These are phyloP conservation scores for Bubo blakistoni DNA, from an alignment of 2,113 vertebrate genomes.

Conservation along the genomic window DNA sequence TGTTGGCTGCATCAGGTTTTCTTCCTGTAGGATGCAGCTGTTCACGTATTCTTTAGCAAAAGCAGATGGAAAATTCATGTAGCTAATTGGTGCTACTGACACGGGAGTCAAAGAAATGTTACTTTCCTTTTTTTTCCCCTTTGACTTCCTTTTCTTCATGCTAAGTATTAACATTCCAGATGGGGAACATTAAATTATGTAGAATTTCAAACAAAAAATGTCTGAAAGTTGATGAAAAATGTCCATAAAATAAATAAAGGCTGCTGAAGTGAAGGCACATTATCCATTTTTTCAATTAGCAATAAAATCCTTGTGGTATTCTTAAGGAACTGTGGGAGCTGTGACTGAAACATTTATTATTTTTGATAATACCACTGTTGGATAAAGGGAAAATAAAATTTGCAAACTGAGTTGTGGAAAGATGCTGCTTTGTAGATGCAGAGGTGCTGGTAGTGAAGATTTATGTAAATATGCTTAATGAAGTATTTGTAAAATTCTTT, in stretches of 20 bases:
- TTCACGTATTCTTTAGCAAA: conserved; percentile 21
- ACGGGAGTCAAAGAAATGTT: conserved; percentile 40
- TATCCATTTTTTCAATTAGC: conserved; percentile 70
- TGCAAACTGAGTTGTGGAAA: neutral
- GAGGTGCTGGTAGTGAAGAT: conserved; percentile 3
- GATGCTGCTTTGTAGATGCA: conserved; percentile 6
- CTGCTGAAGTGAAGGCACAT: conserved; percentile 43
- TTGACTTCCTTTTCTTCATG: conserved; percentile 32
- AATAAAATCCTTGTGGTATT: conserved; percentile 19
- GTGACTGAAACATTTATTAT: conserved; percentile 30
- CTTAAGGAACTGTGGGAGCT: conserved; percentile 43
- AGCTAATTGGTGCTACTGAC: conserved; percentile 65
- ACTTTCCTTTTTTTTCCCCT: neutral
- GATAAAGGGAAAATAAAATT: conserved; percentile 27
- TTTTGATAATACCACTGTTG: neutral
- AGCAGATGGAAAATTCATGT: conserved; percentile 57
- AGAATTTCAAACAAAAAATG: conserved; percentile 64
- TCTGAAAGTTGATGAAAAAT: conserved; percentile 61
- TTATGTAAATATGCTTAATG: conserved; percentile 47
- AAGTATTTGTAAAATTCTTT: conserved; percentile 52
- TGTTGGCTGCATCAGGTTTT: conserved; percentile 18
- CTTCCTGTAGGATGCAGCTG: conserved; percentile 63
- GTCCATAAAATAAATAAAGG: conserved; percentile 55
- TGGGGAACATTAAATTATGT: conserved; percentile 51
- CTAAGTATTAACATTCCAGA: conserved; percentile 59